Evolutionary conservation across 2,888 invertebrate genomes (phyloP).

Genomic region (Temnothorax rugatulus): DNA sequence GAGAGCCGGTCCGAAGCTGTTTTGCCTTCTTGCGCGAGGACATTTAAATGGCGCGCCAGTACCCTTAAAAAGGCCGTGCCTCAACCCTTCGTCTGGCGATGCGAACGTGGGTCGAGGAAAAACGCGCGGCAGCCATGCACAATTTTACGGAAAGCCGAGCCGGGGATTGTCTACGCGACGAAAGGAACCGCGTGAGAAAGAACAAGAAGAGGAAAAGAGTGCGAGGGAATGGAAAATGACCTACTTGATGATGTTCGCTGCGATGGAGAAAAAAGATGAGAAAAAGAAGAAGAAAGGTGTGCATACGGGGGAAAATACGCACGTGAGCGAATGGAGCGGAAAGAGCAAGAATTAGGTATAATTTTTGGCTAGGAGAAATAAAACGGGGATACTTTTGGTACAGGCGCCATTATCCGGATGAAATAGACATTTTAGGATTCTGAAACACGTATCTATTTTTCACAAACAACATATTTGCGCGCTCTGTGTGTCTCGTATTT

Average conservation of each 20-base stretch:
- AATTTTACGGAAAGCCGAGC: constrained; percentile 58
- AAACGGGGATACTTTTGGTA: constrained; percentile 51
- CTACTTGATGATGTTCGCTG: constrained; percentile 38
- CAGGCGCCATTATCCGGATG: constrained; percentile 66
- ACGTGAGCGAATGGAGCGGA: background rate
- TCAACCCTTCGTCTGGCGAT: constrained; percentile 28
- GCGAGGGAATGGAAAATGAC: constrained; percentile 8
- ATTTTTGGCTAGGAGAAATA: constrained; percentile 48
- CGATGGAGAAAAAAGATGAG: background rate
- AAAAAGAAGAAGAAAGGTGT: background rate
- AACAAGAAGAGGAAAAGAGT: background rate
- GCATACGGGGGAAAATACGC: background rate
- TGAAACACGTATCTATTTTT: constrained; percentile 32
- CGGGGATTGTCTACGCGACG: constrained; percentile 41
- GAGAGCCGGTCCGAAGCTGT: constrained; percentile 63
- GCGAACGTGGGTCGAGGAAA: constrained; percentile 48
- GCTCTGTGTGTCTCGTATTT: background rate
- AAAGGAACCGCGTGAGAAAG: constrained; percentile 38
- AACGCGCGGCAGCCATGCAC: constrained; percentile 53
- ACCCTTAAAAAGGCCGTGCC: constrained; percentile 64
- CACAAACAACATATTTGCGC: background rate
- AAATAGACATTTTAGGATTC: constrained; percentile 31
- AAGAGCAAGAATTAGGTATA: constrained; percentile 14
- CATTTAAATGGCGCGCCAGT: constrained; percentile 78
- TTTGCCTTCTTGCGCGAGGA: constrained; percentile 67